phyloP scores from a whole-genome alignment of 2,797 vertebrate species.

The Coilia nasus region DNA sequence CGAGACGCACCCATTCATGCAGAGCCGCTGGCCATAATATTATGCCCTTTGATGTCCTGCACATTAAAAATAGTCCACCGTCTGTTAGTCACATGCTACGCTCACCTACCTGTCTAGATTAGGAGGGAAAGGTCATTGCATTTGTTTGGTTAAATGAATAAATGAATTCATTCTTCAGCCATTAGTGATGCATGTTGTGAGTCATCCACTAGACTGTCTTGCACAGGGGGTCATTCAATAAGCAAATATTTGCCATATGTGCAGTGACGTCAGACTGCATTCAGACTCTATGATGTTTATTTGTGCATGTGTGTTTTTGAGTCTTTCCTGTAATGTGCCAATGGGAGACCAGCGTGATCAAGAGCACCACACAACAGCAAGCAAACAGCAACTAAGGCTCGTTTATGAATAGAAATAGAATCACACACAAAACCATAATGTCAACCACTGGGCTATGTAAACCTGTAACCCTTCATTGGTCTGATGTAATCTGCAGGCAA shows the following conservation, averaged over 20 bases:
- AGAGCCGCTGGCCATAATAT: not conserved
- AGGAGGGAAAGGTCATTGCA: not conserved
- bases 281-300: not conserved
- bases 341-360: not conserved
- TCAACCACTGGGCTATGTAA: too few species aligned
- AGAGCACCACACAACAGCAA: not conserved
- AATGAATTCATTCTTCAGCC: not conserved
- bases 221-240: not conserved
- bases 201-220: not conserved
- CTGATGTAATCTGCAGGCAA: too few species aligned
- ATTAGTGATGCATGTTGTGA: not conserved
- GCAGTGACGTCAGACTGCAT: too few species aligned
- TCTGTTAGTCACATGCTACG: not conserved
- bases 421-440: too few species aligned
- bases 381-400: not conserved
- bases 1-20: not conserved
- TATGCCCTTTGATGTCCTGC: not conserved
- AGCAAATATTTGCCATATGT: not conserved
- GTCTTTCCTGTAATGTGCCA: not conserved
- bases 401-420: too few species aligned
- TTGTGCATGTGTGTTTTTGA: not conserved
- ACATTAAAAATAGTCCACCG: not conserved
- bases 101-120: not conserved
- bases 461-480: too few species aligned
- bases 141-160: constrained; percentile 1